Base-by-base conservation (phyloP, 2,888 invertebrate species). In the Tenodera sinensis region DNA sequence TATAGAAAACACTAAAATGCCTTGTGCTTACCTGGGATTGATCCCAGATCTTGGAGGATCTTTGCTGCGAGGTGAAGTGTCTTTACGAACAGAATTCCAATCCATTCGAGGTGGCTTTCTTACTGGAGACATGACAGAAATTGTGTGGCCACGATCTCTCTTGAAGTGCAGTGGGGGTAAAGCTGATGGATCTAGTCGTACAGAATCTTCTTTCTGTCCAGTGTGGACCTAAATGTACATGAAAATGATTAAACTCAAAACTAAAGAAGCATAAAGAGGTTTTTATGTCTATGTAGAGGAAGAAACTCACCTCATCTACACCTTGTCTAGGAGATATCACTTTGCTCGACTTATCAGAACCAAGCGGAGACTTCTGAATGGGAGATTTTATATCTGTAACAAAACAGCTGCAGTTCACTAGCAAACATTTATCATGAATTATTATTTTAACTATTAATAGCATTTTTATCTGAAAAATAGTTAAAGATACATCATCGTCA, bases 41-140 rank as follows among this genome's bases (percentile, higher is more conserved):
- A 98, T 96, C 91, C 98, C 98, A 91, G 96, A 96, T 91, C 96
- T 94, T 0, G 95, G 94, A 14, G 93, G 92, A 91, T 92, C 92
- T 94, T 95, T 83, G 92, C 92, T 90, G 93, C 94, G 85, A 91
- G 91, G 90, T 90, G 92, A 88, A 91, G 91, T 90, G 20, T 90
- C 90, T 82, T 88, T 84, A 14, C 88, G 83, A 91, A 93, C 91
- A 92, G 91, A 93, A 91, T 93, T 94, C 93, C 93, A 94, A 89
- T 92, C 93, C 89, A 89, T 88, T 86, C 91, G 92, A 90, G 92
- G 92, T 30, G 93, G 92, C 89, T 94, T 94, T 87, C 96, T 93
- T 15, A 96, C 95, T 86, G 96, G 96, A 92, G 95, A 96, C 96
- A 97, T 97, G 9, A 98, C 98, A 14, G 98, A 97, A 92, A 98